phyloP scores from a whole-genome alignment of 2,797 vertebrate genomes.

The Phoxinus dragarum region DNA sequence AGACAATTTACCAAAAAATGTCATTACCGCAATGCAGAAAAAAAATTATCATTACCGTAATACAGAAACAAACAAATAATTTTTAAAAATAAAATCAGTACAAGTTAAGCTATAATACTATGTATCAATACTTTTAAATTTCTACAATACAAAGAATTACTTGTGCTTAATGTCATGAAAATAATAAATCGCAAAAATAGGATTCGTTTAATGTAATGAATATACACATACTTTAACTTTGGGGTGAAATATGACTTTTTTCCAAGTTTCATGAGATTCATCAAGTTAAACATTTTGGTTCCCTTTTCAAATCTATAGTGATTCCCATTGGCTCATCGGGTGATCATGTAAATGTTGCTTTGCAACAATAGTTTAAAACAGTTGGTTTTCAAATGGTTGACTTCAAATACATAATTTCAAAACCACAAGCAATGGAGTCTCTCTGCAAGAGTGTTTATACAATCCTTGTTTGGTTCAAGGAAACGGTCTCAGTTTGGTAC shows the following conservation, averaged over 20 bases:
- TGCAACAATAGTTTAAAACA: constrained; percentile 59
- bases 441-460: constrained; percentile 44
- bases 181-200: background rate
- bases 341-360: constrained; percentile 56
- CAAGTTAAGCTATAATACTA: background rate
- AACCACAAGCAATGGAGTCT: constrained; percentile 34
- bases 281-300: constrained; percentile 39
- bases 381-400: constrained; percentile 44
- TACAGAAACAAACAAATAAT: background rate
- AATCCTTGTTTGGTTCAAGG: constrained; percentile 49
- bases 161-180: background rate
- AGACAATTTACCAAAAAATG: background rate
- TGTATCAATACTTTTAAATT: background rate
- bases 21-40: background rate
- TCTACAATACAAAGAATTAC: background rate
- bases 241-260: constrained; percentile 12
- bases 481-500: constrained; percentile 41
- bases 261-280: background rate
- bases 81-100: background rate
- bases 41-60: background rate
- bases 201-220: background rate
- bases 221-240: background rate
- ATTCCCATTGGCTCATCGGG: constrained; percentile 44
- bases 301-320: constrained; percentile 31
- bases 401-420: constrained; percentile 22